Percentiles rank a stretch among this genome's conserved stretches.
Conservation (phyloP, 2,888 invertebrate genomes). For the Clistopyga incitator region DNA sequence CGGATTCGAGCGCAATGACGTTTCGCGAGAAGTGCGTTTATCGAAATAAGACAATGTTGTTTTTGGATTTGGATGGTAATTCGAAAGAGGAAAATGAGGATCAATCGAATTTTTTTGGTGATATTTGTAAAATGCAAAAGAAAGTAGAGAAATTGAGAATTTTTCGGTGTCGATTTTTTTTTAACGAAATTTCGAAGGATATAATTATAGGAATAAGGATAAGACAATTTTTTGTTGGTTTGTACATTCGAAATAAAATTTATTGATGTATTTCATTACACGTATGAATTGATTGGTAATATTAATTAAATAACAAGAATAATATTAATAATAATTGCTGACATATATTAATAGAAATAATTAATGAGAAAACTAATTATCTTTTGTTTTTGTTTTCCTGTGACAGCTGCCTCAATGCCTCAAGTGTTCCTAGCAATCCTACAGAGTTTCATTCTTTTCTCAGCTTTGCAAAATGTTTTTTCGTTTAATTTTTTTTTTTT, state of each 20-base stretch:
- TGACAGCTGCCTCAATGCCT: conserved; percentile 85
- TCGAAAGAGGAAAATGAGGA: too few species aligned
- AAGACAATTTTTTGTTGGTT: neutral
- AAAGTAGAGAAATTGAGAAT: too few species aligned
- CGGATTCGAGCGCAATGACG: neutral
- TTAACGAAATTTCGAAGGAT: too few species aligned
- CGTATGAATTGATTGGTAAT: conserved; percentile 77
- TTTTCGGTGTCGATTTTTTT: too few species aligned
- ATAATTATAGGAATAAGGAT: too few species aligned
- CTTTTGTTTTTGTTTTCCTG: conserved; percentile 77
- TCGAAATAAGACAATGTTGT: too few species aligned
- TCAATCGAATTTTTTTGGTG: too few species aligned
- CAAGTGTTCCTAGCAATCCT: conserved; percentile 82
- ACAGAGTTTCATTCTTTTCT: conserved; percentile 78
- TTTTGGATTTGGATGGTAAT: too few species aligned
- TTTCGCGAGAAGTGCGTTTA: too few species aligned
- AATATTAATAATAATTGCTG: conserved; percentile 79
- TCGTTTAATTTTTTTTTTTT: conserved; percentile 29
- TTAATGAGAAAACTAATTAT: conserved; percentile 82
- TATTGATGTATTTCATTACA: conserved; percentile 81
- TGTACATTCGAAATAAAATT: conserved; percentile 70
- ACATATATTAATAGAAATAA: conserved; percentile 82
- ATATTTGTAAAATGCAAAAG: too few species aligned
- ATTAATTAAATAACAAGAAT: conserved; percentile 80
- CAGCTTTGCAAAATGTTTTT: conserved; percentile 50